phyloP scores from a whole-genome alignment of 2,113 vertebrate species.

The Limanda limanda region DNA sequence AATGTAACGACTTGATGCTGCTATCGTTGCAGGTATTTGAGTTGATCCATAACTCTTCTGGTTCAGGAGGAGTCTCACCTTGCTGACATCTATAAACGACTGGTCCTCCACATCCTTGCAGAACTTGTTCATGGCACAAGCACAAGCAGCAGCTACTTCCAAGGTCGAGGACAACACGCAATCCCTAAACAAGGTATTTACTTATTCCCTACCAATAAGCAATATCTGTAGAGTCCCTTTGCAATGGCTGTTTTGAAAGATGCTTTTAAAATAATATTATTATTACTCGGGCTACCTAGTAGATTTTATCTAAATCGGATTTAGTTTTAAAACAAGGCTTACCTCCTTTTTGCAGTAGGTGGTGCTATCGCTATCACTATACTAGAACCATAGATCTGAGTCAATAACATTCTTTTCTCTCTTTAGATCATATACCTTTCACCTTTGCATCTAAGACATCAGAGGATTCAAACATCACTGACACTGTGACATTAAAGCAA shows the following conservation, averaged over 20 bases:
- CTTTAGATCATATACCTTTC: too few relatives aligned
- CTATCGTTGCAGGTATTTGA: not conserved
- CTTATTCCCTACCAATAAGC: not conserved
- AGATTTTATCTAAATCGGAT: too few relatives aligned
- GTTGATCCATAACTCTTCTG: not conserved
- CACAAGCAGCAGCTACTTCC: not conserved
- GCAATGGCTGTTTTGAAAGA: not conserved
- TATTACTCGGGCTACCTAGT: too few relatives aligned
- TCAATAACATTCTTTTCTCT: too few relatives aligned
- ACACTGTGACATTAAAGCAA: too few relatives aligned
- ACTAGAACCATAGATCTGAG: too few relatives aligned
- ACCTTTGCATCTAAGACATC: too few relatives aligned
- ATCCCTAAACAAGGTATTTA: not conserved
- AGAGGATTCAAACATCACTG: too few relatives aligned
- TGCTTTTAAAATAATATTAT: not conserved
- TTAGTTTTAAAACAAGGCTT: too few relatives aligned
- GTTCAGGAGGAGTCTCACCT: not conserved
- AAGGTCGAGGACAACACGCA: not conserved
- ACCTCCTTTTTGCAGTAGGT: too few relatives aligned
- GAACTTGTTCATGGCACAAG: not conserved
- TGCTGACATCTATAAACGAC: not conserved
- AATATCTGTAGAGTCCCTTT: not conserved
- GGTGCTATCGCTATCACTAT: too few relatives aligned
- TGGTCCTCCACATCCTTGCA: not conserved
- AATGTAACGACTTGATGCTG: not conserved